Evolutionary conservation across 1,140 invertebrate species (phyloP).

Genomic region (Antheraea pernyi): DNA sequence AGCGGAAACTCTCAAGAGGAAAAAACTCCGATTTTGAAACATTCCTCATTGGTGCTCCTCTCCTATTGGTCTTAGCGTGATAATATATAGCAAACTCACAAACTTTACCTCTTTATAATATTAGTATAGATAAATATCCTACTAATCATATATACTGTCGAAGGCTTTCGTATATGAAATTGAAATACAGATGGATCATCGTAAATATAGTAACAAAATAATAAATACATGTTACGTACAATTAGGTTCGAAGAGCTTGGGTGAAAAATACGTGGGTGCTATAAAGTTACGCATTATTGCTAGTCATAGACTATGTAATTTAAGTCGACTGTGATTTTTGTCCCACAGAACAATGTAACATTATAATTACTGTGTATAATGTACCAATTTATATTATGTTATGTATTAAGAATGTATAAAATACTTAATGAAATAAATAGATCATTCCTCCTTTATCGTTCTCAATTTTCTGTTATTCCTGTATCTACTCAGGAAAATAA

Average conservation of each 20-base stretch:
- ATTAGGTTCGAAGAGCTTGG: slow-evolving; percentile 22
- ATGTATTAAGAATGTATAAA: slow-evolving; percentile 6
- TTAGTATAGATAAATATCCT: no score
- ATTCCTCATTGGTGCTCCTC: no score
- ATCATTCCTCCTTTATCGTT: slow-evolving; percentile 17
- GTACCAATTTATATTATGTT: slow-evolving; percentile 9
- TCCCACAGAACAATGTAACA: slow-evolving; percentile 5
- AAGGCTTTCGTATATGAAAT: no score
- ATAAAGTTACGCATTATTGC: slow-evolving; percentile 27
- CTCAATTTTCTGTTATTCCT: no score
- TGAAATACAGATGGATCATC: no score
- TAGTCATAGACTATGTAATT: slow-evolving; percentile 33
- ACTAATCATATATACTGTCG: no score
- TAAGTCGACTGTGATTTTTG: slow-evolving; percentile 13
- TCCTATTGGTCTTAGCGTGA: no score
- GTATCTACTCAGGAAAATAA: no score
- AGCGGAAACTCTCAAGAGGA: no score
- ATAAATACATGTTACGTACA: neutral
- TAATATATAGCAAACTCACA: no score
- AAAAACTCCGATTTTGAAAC: no score
- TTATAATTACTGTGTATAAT: neutral
- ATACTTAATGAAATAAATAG: slow-evolving; percentile 16
- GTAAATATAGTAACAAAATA: neutral
- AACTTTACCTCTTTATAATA: no score
- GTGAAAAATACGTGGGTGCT: slow-evolving; percentile 18